Conservation (phyloP, 2,797 vertebrate genomes). For the Sebastes umbrosus region DNA sequence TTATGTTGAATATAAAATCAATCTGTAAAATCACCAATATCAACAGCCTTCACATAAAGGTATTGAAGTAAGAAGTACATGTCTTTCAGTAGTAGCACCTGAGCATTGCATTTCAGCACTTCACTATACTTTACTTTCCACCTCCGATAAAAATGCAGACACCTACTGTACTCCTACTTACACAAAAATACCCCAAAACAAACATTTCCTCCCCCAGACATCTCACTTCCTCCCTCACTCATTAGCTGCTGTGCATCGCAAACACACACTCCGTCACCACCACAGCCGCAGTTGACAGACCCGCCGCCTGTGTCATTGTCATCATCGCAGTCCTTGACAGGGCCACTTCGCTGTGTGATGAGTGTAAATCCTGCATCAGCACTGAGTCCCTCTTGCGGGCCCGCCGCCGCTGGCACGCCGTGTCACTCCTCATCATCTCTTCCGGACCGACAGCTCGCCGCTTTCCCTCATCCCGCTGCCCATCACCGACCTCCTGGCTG, state of each 20-base stretch:
- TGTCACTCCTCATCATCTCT: conserved; percentile 62
- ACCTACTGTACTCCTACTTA: background rate
- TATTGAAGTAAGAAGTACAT: background rate
- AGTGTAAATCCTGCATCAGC: conserved; percentile 66
- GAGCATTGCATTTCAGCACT: background rate
- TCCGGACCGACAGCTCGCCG: conserved; percentile 17
- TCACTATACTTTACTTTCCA: background rate
- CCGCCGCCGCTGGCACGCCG: conserved; percentile 12
- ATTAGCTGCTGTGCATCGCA: conserved; percentile 35
- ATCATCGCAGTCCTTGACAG: conserved; percentile 42
- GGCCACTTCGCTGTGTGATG: conserved; percentile 46
- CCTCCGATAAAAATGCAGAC: background rate
- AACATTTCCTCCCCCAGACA: background rate
- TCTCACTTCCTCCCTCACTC: background rate
- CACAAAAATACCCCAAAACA: background rate
- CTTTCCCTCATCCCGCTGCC: background rate
- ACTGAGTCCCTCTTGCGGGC: conserved; percentile 26
- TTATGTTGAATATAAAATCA: background rate
- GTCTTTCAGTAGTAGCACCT: background rate
- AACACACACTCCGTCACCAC: background rate
- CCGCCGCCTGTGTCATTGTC: conserved; percentile 25
- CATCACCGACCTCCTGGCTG: background rate
- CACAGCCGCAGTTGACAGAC: conserved; percentile 19
- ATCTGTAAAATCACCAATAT: background rate
- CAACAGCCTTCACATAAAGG: background rate